Percentiles rank a stretch among this genome's conserved stretches.
phyloP scores from a whole-genome alignment of 53 echinoderm and acorn worm genomes.

The Hippasteria phrygiana region DNA sequence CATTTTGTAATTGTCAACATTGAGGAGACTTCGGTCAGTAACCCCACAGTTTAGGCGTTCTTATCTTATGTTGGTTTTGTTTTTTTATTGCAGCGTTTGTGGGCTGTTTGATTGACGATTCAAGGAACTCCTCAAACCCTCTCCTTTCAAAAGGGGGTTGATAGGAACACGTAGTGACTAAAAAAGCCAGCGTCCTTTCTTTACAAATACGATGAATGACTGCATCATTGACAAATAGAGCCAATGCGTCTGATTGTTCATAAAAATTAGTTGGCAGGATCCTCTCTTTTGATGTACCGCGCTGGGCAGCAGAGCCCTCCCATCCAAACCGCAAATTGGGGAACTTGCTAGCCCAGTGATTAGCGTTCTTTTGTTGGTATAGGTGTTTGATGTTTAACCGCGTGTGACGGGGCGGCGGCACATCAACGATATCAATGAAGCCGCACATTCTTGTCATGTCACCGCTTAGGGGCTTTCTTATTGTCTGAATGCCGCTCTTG shows the following conservation, averaged over 20 bases:
- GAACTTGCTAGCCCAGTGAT: neutral
- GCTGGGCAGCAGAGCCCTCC: neutral
- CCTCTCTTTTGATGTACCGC: neutral
- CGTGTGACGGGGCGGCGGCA: neutral
- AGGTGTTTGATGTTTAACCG: neutral
- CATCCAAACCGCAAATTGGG: neutral
- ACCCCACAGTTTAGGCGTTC: no score
- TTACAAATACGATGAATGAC: neutral
- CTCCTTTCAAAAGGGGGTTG: neutral
- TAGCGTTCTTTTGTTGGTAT: neutral
- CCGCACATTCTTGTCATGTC: neutral
- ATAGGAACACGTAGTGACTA: neutral
- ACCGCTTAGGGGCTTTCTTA: neutral
- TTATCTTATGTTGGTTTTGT: no score
- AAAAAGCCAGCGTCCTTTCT: neutral
- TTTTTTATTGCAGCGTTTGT: no score
- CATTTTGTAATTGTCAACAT: no score
- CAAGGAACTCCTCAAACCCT: no score
- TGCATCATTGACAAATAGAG: neutral
- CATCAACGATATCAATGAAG: constrained; percentile 1
- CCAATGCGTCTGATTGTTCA: neutral
- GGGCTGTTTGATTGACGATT: no score
- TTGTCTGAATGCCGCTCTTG: neutral
- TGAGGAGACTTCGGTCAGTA: no score
- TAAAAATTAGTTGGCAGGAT: neutral